phyloP scores from a whole-genome alignment of 2,888 invertebrate genomes.

The Dichetophora obliterata region DNA sequence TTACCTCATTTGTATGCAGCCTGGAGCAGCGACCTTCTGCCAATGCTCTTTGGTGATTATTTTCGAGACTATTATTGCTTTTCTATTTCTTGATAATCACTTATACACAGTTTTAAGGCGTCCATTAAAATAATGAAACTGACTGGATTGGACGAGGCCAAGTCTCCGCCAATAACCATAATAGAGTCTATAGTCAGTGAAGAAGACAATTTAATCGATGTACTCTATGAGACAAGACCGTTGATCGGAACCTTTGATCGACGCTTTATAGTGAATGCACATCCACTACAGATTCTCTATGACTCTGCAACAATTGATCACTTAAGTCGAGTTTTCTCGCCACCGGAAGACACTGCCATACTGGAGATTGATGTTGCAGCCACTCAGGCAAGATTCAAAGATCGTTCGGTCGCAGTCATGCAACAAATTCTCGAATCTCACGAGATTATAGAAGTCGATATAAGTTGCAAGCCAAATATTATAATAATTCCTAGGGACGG shows the following conservation, averaged over 20 bases:
- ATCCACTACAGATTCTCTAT: slow-evolving; percentile 89
- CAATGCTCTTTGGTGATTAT: slow-evolving; percentile 80
- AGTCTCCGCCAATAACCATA: slow-evolving; percentile 77
- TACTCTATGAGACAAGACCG: slow-evolving; percentile 94
- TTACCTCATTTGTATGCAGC: slow-evolving; percentile 75
- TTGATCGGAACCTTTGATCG: slow-evolving; percentile 86
- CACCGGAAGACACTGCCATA: slow-evolving; percentile 80
- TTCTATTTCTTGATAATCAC: slow-evolving; percentile 39
- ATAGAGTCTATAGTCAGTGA: slow-evolving; percentile 64
- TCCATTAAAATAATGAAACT: slow-evolving; percentile 80
- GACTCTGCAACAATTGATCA: slow-evolving; percentile 92
- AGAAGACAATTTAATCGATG: slow-evolving; percentile 76
- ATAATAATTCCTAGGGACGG: slow-evolving; percentile 90
- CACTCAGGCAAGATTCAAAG: slow-evolving; percentile 86
- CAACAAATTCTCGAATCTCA: slow-evolving; percentile 92
- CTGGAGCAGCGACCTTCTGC: slow-evolving; percentile 84
- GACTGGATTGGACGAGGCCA: slow-evolving; percentile 74
- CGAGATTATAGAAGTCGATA: slow-evolving; percentile 82
- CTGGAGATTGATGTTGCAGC: slow-evolving; percentile 93
- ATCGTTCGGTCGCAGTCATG: slow-evolving; percentile 92
- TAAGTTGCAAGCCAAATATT: slow-evolving; percentile 89
- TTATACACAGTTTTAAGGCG: slow-evolving; percentile 73
- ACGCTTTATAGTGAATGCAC: slow-evolving; percentile 81
- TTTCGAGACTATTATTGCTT: not conserved
- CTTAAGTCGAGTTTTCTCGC: slow-evolving; percentile 87